Base-by-base conservation (phyloP, 2,888 invertebrate species). In the Ommatoiulus sabulosus region DNA sequence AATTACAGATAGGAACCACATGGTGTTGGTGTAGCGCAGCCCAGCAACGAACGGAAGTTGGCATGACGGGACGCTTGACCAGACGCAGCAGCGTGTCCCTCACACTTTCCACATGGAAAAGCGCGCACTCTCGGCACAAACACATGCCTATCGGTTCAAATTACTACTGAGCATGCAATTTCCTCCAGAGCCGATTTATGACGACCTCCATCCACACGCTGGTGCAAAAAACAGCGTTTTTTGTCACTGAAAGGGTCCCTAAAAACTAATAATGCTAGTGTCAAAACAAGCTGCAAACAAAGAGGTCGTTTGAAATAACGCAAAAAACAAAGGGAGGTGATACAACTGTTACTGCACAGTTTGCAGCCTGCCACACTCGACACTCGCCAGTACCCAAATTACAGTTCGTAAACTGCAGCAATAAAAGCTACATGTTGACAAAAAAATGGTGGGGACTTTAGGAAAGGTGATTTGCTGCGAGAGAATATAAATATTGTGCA, bases 201-300 rank as follows among this genome's bases (percentile, higher is more conserved):
- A 72, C 72, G 72, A 72, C 72, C 72, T 72, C 72, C 72, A 72
- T 72, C 72, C 72, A 72, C 72, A 24, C 72, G 24, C 72, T 24
- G n/a, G 20, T 12, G 20, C 20, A 72, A 72, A 72, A 52, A 24
- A 24, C 24, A 24, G n/a, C 24, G 63, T 72, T 72, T 72, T 72
- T 72, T n/a, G 72, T 72, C 72, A 72, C 72, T n/a, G 8, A 72
- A 72, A 72, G 72, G 72, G 72, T 8, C 72, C 72, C 52, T 7
- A 72, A 72, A 72, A 72, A 72, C 72, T 72, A 72, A 72, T 72
- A 72, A 72, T 72, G 72, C 72, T 24, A 24, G 72, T 72, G 72
- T 72, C 72, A 72, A 72, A 72, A 72, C 72, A 72, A 72, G 72
- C 72, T 72, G 72, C 72, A 72, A 72, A 72, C 72, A 72, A 72